phyloP scores from a whole-genome alignment of 2,888 invertebrate genomes.

The Patella pellucida region DNA sequence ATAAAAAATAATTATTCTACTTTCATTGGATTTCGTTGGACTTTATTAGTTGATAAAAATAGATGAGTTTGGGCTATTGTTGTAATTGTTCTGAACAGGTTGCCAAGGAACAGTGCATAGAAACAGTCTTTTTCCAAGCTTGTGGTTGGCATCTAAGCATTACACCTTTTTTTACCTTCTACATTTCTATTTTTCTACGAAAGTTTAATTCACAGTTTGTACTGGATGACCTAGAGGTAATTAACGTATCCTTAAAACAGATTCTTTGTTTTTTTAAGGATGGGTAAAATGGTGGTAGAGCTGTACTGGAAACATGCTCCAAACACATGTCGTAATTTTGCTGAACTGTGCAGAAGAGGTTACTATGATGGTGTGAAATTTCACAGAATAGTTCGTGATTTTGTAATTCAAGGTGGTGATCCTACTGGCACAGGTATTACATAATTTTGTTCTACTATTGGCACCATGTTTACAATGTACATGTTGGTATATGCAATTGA shows the following conservation, averaged over 20 bases:
- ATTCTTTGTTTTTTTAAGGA: constrained; percentile 70
- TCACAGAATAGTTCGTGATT: constrained; percentile 89
- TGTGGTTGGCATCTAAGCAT: too few relatives aligned
- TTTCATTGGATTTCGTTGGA: too few relatives aligned
- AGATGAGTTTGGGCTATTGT: too few relatives aligned
- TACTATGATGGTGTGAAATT: constrained; percentile 97
- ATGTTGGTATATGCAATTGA: too few relatives aligned
- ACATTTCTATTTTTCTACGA: neutral
- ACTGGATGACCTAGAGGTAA: neutral
- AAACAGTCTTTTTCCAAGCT: too few relatives aligned
- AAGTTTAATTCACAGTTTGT: neutral
- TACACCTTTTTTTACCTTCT: too few relatives aligned
- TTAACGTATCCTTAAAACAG: neutral
- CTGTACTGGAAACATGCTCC: constrained; percentile 99
- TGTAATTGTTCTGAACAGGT: too few relatives aligned
- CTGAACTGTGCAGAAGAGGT: constrained; percentile 90
- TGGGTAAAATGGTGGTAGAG: constrained; percentile 93
- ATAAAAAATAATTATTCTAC: too few relatives aligned
- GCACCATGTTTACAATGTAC: too few relatives aligned
- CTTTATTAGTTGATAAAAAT: too few relatives aligned
- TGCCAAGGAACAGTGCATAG: too few relatives aligned
- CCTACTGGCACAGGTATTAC: constrained; percentile 88
- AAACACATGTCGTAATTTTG: constrained; percentile 97
- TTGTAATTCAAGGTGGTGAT: constrained; percentile 84
- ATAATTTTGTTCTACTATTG: too few relatives aligned